Conservation (phyloP, 2,113 vertebrate species). For the Zosterops japonicus region DNA sequence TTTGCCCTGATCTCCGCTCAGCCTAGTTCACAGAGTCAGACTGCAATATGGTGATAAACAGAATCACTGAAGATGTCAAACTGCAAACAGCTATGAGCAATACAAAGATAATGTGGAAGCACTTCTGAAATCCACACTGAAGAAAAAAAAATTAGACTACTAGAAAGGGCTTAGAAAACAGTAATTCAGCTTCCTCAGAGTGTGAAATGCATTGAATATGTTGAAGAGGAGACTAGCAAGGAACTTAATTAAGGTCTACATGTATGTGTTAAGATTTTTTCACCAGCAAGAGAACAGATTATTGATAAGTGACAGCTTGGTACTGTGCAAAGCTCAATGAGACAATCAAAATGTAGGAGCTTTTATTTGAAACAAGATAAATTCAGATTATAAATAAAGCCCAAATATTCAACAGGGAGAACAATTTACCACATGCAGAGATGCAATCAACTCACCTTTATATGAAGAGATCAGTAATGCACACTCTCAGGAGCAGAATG, state of each 20-base stretch:
- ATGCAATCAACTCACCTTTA: not conserved
- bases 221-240: not conserved
- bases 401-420: not conserved
- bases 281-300: not conserved
- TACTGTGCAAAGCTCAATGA: not conserved
- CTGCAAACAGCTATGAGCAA: conserved; percentile 1
- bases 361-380: not conserved
- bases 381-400: not conserved
- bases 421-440: not conserved
- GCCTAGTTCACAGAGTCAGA: not conserved
- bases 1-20: not conserved
- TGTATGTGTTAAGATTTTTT: not conserved
- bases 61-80: conserved; percentile 16
- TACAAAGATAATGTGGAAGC: not conserved
- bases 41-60: conserved; percentile 41
- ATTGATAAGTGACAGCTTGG: not conserved
- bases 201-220: not conserved
- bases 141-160: not conserved
- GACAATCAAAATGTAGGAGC: not conserved
- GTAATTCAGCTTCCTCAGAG: not conserved
- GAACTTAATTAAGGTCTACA: not conserved
- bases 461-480: not conserved
- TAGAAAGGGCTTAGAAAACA: not conserved
- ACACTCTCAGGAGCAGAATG: not conserved
- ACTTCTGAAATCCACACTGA: not conserved